These are phyloP conservation scores for Hirudo medicinalis DNA, from an alignment of 1,140 invertebrate species.

Conservation along the genomic window DNA sequence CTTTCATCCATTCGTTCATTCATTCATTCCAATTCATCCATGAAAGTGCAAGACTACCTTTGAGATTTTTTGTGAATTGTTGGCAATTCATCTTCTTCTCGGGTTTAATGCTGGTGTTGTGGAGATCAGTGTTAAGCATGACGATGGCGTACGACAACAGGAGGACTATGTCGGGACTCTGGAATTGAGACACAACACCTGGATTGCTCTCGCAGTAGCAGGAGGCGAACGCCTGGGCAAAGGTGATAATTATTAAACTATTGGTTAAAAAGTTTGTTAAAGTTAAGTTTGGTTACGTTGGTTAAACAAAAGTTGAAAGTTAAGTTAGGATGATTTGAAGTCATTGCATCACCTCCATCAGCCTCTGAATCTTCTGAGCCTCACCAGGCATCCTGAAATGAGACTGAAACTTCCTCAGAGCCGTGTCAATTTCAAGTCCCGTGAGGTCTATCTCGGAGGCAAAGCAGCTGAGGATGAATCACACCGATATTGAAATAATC, in stretches of 20 bases:
- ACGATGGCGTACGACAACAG: slow-evolving; percentile 96
- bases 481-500: background rate
- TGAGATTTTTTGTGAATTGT: slow-evolving; percentile 88
- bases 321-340: too few species aligned
- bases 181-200: slow-evolving; percentile 50
- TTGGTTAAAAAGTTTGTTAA: too few species aligned
- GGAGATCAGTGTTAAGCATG: slow-evolving; percentile 95
- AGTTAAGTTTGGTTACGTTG: too few species aligned
- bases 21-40: too few species aligned
- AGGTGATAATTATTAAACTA: too few species aligned
- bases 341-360: slow-evolving; percentile 61
- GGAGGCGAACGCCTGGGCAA: slow-evolving; percentile 62
- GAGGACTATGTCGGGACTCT: slow-evolving; percentile 61
- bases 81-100: slow-evolving; percentile 90
- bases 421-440: slow-evolving; percentile 9
- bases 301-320: too few species aligned
- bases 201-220: slow-evolving; percentile 86
- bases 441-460: slow-evolving; percentile 1
- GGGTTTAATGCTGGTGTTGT: slow-evolving; percentile 86
- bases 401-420: slow-evolving; percentile 16
- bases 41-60: slow-evolving; percentile 44
- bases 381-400: slow-evolving; percentile 54
- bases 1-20: too few species aligned
- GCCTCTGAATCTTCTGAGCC: slow-evolving; percentile 92
- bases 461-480: background rate